These are phyloP conservation scores for Herminia tarsipennalis DNA, from an alignment of 2,888 invertebrate species.

Conservation along the genomic window DNA sequence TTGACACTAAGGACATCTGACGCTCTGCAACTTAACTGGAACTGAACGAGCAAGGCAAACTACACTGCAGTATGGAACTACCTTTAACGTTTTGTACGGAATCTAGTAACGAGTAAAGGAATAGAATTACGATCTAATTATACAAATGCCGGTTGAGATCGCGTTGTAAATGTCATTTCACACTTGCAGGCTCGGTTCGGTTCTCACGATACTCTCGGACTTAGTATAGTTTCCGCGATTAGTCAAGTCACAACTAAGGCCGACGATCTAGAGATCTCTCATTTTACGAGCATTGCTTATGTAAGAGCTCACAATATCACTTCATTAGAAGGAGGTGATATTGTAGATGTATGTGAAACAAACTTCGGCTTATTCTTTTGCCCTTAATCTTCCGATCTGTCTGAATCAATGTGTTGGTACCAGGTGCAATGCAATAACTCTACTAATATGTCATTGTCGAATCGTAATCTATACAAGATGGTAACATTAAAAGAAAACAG, in stretches of 20 bases:
- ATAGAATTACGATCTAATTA: slow-evolving; percentile 78
- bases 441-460: too few species aligned
- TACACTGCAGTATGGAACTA: background rate
- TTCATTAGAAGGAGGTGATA: slow-evolving; percentile 65
- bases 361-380: too few species aligned
- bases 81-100: slow-evolving; percentile 48
- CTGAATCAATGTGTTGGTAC: too few species aligned
- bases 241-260: slow-evolving; percentile 46
- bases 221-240: slow-evolving; percentile 54
- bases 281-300: slow-evolving; percentile 60
- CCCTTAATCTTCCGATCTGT: too few species aligned
- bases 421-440: too few species aligned
- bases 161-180: slow-evolving; percentile 72
- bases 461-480: too few species aligned
- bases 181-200: slow-evolving; percentile 49
- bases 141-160: slow-evolving; percentile 62
- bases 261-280: slow-evolving; percentile 54
- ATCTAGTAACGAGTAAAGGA: slow-evolving; percentile 58
- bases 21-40: too few species aligned
- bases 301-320: slow-evolving; percentile 55
- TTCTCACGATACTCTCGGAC: slow-evolving; percentile 56
- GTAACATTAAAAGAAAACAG: too few species aligned
- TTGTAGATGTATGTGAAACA: slow-evolving; percentile 28
- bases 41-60: too few species aligned
- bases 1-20: too few species aligned